These are phyloP conservation scores for Amphipyra tragopoginis DNA, from an alignment of 2,888 invertebrate genomes.

Conservation along the genomic window DNA sequence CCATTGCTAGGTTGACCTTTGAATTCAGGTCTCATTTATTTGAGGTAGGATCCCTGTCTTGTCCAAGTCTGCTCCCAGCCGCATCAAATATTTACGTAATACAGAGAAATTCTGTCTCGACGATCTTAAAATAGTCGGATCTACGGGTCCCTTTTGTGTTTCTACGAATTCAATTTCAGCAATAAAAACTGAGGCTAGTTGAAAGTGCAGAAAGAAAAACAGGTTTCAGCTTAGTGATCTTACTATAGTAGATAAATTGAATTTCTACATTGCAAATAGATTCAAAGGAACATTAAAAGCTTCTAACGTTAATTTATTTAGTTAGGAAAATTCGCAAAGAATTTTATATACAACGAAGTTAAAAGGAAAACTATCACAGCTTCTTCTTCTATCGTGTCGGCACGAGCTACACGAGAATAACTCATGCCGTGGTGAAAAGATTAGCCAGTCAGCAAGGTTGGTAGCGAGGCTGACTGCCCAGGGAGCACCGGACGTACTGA, in stretches of 20 bases:
- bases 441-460: no score
- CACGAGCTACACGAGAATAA: no score
- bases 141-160: conserved; percentile 29
- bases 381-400: no score
- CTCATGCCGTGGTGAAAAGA: no score
- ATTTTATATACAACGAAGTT: no score
- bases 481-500: no score
- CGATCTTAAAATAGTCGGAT: conserved; percentile 38
- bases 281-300: conserved; percentile 33
- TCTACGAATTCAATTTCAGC: conserved; percentile 25
- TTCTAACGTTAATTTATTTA: conserved; percentile 2
- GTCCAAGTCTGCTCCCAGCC: conserved; percentile 9
- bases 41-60: conserved; percentile 22
- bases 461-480: no score
- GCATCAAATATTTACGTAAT: conserved; percentile 48
- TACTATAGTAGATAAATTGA: no score
- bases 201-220: no score
- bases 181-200: conserved; percentile 1
- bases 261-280: conserved; percentile 33
- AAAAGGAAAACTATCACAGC: no score
- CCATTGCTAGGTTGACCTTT: conserved; percentile 1
- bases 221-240: no score
- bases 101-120: conserved; percentile 27
- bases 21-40: conserved; percentile 38
- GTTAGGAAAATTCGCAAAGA: no score